Conservation (phyloP, 2,888 invertebrate genomes). For the Nematopogon swammerdamellus region DNA sequence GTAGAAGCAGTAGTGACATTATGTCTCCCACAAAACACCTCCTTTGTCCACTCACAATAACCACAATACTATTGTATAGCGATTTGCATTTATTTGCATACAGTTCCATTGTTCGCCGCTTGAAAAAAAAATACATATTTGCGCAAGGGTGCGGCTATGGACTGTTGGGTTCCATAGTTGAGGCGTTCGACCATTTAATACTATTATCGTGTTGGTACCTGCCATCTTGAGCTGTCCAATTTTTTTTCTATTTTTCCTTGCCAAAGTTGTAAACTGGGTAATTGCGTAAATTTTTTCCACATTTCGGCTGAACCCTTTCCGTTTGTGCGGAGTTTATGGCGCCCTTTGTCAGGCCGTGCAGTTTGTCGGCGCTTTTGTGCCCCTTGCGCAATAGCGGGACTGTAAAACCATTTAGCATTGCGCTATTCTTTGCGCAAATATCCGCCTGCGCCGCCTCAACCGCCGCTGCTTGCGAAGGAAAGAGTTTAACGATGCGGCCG, state of each 20-base stretch:
- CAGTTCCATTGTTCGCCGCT: constrained; percentile 23
- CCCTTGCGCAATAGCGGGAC: constrained; percentile 38
- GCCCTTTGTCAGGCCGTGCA: constrained; percentile 28
- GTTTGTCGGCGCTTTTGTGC: constrained; percentile 43
- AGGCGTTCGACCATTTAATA: constrained; percentile 14
- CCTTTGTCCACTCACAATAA: not conserved
- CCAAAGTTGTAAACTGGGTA: constrained; percentile 32
- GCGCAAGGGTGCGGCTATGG: constrained; percentile 21
- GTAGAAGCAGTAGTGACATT: not conserved
- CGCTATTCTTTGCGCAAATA: constrained; percentile 45
- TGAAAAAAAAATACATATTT: constrained; percentile 27
- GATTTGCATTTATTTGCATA: constrained; percentile 44
- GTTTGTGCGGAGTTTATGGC: constrained; percentile 51
- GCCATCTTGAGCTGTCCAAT: constrained; percentile 26
- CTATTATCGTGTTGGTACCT: constrained; percentile 31
- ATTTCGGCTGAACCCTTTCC: constrained; percentile 51
- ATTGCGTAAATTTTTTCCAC: constrained; percentile 54
- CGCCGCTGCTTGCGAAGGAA: constrained; percentile 25
- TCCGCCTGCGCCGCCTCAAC: constrained; percentile 16
- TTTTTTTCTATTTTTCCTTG: constrained; percentile 28
- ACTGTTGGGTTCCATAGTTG: constrained; percentile 10
- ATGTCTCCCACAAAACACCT: not conserved
- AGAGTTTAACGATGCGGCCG: constrained; percentile 40
- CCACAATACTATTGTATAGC: not conserved
- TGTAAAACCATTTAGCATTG: constrained; percentile 49